Percentiles rank a stretch among this genome's conserved stretches.
Evolutionary conservation across 2,113 vertebrate species (phyloP).

Genomic region (Rallus limicola): DNA sequence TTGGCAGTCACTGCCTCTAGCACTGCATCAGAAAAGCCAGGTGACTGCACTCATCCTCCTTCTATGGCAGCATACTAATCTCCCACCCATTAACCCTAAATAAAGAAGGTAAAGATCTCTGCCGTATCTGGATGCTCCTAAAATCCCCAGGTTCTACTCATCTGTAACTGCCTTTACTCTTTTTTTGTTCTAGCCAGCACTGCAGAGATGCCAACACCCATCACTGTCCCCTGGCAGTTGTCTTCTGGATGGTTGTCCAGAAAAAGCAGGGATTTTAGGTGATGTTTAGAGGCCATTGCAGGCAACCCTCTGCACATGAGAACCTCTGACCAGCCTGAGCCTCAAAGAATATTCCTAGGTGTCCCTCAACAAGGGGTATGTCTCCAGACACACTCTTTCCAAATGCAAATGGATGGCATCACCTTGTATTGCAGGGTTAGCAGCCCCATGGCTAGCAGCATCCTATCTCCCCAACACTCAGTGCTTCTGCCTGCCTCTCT

Average conservation of each 20-base stretch:
- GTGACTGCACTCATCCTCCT: neutral
- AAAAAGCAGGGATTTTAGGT: neutral
- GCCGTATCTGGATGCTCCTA: neutral
- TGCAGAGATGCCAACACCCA: neutral
- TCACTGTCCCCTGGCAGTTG: neutral
- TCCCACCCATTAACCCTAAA: neutral
- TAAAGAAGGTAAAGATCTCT: neutral
- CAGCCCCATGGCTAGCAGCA: neutral
- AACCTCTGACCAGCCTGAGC: neutral
- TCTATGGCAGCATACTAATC: neutral
- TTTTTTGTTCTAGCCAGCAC: neutral
- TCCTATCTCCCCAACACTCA: neutral
- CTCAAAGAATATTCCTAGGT: neutral
- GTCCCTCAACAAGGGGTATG: neutral
- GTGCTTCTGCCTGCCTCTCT: neutral
- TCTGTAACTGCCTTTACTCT: neutral
- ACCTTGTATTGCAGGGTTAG: neutral
- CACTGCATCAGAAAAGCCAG: neutral
- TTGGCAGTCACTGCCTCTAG: neutral
- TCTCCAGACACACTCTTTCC: neutral
- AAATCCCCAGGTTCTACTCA: neutral
- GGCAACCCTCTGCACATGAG: accelerated
- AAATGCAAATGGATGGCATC: neutral
- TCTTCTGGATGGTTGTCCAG: neutral
- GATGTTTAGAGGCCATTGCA: neutral